These are phyloP conservation scores for Lepidurus arcticus DNA, from an alignment of 1,140 invertebrate species.

Conservation along the genomic window DNA sequence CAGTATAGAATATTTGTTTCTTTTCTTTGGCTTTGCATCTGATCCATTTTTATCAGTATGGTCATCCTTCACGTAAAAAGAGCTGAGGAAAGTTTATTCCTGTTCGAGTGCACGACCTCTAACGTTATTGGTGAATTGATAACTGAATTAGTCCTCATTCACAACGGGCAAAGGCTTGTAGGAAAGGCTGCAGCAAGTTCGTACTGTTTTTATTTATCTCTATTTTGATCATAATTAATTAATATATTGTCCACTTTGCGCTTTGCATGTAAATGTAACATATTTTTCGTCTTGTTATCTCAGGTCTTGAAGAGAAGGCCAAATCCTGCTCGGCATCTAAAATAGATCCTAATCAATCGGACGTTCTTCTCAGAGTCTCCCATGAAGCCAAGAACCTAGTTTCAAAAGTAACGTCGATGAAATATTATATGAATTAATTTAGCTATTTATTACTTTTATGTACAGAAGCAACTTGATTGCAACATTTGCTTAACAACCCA, in stretches of 20 bases:
- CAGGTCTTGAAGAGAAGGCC: neutral
- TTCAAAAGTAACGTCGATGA: neutral
- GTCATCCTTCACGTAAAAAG: slow-evolving; percentile 25
- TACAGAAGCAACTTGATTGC: slow-evolving; percentile 24
- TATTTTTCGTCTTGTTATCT: neutral
- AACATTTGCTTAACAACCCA: neutral
- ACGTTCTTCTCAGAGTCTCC: neutral
- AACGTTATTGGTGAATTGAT: neutral
- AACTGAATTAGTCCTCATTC: neutral
- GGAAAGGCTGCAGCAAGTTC: neutral
- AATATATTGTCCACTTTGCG: too few species aligned
- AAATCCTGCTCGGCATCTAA: neutral
- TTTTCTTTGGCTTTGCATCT: too few species aligned
- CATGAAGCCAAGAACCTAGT: slow-evolving; percentile 12
- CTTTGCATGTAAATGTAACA: too few species aligned
- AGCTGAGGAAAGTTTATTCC: neutral
- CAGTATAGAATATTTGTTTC: too few species aligned
- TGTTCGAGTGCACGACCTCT: neutral
- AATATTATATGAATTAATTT: neutral
- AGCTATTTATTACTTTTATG: neutral
- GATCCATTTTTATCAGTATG: neutral
- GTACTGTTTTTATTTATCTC: neutral
- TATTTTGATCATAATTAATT: neutral
- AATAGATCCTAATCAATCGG: neutral
- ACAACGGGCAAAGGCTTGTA: neutral